These are phyloP conservation scores for Nicator chloris DNA, from an alignment of 2,113 vertebrate genomes.

Conservation along the genomic window DNA sequence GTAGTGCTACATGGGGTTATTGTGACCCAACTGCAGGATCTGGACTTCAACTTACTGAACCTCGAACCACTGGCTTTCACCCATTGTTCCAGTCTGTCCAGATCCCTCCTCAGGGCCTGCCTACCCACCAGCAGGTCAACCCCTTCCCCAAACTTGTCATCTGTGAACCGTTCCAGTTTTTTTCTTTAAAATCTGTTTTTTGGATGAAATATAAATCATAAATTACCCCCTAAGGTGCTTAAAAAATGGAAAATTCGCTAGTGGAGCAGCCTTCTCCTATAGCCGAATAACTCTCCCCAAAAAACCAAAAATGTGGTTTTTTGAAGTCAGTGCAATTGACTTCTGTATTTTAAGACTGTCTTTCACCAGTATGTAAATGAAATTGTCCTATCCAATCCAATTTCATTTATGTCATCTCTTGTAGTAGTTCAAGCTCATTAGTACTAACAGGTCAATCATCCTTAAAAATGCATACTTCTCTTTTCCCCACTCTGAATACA, in stretches of 20 bases:
- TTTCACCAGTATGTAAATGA: not conserved
- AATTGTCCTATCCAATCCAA: not conserved
- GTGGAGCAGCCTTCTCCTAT: accelerated
- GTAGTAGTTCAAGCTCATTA: not conserved
- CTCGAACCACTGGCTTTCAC: not conserved
- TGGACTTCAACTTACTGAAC: not conserved
- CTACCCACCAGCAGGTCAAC: not conserved
- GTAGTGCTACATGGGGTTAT: too few species aligned
- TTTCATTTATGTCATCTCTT: not conserved
- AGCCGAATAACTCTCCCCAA: not conserved
- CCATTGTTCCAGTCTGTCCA: not conserved
- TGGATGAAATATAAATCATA: not conserved
- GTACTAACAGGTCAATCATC: not conserved
- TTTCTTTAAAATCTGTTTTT: not conserved
- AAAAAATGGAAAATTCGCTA: not conserved
- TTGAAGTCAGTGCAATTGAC: not conserved
- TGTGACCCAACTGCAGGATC: not conserved
- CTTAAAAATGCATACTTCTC: not conserved
- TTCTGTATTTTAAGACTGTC: too few species aligned
- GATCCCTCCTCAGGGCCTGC: not conserved
- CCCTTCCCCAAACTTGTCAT: accelerated
- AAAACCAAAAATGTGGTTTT: not conserved
- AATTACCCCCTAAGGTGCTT: not conserved
- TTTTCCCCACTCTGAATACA: accelerated
- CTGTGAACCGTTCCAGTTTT: not conserved